These are phyloP conservation scores for Emesis furor DNA, from an alignment of 2,888 invertebrate species.

Conservation along the genomic window DNA sequence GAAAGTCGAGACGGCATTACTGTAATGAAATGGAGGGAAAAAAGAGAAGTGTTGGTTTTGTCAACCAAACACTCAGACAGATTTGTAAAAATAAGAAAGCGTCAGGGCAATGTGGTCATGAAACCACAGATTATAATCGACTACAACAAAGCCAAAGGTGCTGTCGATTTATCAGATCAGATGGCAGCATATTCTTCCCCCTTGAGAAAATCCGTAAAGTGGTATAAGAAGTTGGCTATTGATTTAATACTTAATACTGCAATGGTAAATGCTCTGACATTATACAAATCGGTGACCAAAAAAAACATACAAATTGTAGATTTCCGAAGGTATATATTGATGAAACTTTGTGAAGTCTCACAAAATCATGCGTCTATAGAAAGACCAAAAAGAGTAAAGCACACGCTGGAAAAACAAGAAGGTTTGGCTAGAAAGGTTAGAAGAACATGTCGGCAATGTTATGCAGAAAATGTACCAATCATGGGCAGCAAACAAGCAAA, in stretches of 20 bases:
- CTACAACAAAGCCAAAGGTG: no score
- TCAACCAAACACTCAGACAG: neutral
- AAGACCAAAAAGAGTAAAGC: constrained; percentile 26
- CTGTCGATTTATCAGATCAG: no score
- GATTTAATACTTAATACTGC: no score
- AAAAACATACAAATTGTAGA: constrained; percentile 15
- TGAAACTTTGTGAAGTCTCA: constrained; percentile 6
- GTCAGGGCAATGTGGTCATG: neutral
- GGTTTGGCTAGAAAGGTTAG: constrained; percentile 53
- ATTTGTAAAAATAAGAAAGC: neutral
- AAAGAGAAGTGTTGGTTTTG: neutral
- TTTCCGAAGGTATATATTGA: constrained; percentile 10
- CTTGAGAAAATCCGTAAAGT: no score
- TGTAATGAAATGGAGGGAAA: neutral
- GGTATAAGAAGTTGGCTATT: no score
- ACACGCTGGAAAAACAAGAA: constrained; percentile 33
- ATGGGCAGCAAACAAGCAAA: constrained; percentile 60
- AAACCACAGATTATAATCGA: no score
- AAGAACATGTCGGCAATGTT: constrained; percentile 57
- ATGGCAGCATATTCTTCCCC: no score
- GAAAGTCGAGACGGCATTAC: neutral
- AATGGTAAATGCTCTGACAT: constrained; percentile 5
- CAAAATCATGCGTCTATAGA: neutral
- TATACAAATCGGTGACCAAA: neutral
- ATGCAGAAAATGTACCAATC: constrained; percentile 52